phyloP scores from a whole-genome alignment of 2,888 invertebrate species.

The Cataglyphis albicans region DNA sequence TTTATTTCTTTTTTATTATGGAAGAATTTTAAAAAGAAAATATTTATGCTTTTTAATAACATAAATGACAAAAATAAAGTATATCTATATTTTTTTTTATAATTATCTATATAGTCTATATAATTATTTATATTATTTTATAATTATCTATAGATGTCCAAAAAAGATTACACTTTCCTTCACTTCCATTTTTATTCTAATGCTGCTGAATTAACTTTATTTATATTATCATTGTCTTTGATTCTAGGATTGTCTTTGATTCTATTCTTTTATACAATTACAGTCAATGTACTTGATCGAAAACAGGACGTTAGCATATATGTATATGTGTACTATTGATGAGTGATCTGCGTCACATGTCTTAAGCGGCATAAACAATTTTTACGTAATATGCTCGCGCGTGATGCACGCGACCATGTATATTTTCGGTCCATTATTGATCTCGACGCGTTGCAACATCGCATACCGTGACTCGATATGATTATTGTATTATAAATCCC shows the following conservation, averaged over 20 bases:
- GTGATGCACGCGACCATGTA: conserved; percentile 13
- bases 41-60: neutral
- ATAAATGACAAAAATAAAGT: neutral
- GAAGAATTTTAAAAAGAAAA: neutral
- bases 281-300: neutral
- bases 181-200: neutral
- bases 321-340: neutral
- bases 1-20: neutral
- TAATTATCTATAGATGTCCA: neutral
- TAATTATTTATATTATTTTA: neutral
- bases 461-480: neutral
- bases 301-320: conserved; percentile 14
- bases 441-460: neutral
- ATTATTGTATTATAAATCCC: neutral
- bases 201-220: conserved; percentile 8
- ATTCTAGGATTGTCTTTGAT: conserved; percentile 8
- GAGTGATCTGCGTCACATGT: conserved; percentile 10
- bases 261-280: conserved; percentile 2
- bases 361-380: conserved; percentile 52
- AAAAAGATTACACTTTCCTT: neutral
- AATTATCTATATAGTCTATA: neutral
- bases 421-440: conserved; percentile 37
- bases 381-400: conserved; percentile 51
- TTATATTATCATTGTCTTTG: neutral
- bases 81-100: neutral